These are phyloP conservation scores for Crocidura indochinensis DNA, from an alignment of 2,797 vertebrate species.

Conservation along the genomic window DNA sequence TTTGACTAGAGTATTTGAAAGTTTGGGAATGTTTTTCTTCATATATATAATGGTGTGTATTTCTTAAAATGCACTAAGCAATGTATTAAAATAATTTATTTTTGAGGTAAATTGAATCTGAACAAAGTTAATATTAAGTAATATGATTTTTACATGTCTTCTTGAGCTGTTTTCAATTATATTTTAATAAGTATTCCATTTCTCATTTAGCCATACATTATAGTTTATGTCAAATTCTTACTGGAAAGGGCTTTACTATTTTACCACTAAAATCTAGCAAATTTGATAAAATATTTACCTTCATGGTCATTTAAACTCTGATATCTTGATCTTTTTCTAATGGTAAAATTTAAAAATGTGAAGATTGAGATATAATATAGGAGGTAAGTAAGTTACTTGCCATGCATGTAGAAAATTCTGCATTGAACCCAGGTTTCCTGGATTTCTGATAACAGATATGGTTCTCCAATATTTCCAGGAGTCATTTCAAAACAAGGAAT, in stretches of 20 bases:
- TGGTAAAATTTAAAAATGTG: no score
- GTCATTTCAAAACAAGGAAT: no score
- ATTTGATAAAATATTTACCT: background rate
- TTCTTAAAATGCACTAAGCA: background rate
- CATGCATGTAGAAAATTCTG: no score
- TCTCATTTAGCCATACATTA: background rate
- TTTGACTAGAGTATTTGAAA: background rate
- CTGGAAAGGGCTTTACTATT: fast-evolving
- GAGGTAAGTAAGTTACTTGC: no score
- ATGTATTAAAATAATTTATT: background rate
- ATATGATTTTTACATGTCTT: background rate
- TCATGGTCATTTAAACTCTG: background rate
- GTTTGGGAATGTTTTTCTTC: background rate
- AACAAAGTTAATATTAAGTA: background rate
- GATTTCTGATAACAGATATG: no score
- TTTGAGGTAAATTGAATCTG: background rate
- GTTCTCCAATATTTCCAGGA: no score
- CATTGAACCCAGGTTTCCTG: no score
- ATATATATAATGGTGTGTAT: background rate
- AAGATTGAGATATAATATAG: no score
- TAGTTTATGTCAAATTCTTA: background rate
- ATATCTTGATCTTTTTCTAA: background rate
- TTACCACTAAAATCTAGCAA: background rate
- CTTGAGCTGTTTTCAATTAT: background rate
- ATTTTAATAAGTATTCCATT: background rate